A percentile compares a stretch with the other conserved stretches of the same genome.
phyloP scores from a whole-genome alignment of 2,888 invertebrate genomes.

The Dorcus parallelipipedus region DNA sequence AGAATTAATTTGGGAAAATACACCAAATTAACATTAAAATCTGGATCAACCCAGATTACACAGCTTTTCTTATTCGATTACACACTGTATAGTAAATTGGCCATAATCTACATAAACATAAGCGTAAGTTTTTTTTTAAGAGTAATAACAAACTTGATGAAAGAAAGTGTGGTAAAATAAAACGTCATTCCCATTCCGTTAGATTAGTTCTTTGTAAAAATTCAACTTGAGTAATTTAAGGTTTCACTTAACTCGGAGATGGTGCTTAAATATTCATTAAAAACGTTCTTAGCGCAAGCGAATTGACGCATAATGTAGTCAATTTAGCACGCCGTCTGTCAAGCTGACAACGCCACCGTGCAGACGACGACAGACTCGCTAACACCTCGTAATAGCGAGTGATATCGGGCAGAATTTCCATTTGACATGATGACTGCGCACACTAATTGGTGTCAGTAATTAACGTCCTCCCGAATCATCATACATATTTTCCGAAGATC shows the following conservation, averaged over 20 bases:
- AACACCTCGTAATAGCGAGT: conserved; percentile 12
- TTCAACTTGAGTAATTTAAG: background rate
- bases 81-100: too few species aligned
- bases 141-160: too few species aligned
- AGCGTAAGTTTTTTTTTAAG: too few species aligned
- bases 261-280: conserved; percentile 6
- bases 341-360: background rate
- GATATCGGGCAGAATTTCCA: conserved; percentile 17
- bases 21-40: too few species aligned
- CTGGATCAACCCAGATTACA: too few species aligned
- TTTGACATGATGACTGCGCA: conserved; percentile 10
- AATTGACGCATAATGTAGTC: conserved; percentile 10
- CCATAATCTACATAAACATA: too few species aligned
- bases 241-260: background rate
- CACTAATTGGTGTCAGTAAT: conserved; percentile 28
- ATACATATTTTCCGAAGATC: too few species aligned
- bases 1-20: too few species aligned
- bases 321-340: conserved; percentile 11
- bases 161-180: too few species aligned
- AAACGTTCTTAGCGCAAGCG: background rate
- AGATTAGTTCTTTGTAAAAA: too few species aligned
- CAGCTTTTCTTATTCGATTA: too few species aligned
- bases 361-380: conserved; percentile 8
- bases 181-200: too few species aligned
- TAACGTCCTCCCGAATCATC: conserved; percentile 26